Conservation (phyloP, 2,797 vertebrate genomes). For the Pseudomugil tenellus region DNA sequence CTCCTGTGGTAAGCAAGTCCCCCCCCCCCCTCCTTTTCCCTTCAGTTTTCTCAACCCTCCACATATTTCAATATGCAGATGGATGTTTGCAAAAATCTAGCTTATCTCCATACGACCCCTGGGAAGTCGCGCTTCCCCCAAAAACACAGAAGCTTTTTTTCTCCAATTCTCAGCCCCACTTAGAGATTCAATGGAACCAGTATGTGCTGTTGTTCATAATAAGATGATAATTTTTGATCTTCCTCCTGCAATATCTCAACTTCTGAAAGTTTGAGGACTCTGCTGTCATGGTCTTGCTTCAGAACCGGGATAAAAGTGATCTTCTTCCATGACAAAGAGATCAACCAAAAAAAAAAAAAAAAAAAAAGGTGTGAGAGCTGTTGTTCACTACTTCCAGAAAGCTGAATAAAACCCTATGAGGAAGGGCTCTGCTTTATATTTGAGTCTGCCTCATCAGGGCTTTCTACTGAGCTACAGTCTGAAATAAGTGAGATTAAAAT, state of each 20-base stretch:
- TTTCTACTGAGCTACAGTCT: constrained; percentile 58
- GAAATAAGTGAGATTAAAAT: constrained; percentile 78
- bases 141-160: constrained; percentile 61
- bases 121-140: constrained; percentile 49
- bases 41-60: constrained; percentile 34
- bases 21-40: constrained; percentile 22
- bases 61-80: constrained; percentile 74
- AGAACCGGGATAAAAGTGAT: constrained; percentile 44
- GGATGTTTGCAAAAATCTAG: constrained; percentile 71
- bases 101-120: constrained; percentile 71
- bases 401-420: constrained; percentile 55
- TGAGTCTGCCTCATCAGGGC: constrained; percentile 63
- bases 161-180: constrained; percentile 59
- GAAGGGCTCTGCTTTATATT: constrained; percentile 48
- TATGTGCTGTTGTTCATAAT: constrained; percentile 67
- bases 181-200: constrained; percentile 59
- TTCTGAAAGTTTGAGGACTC: constrained; percentile 56
- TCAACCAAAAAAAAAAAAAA: constrained; percentile 39
- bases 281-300: constrained; percentile 45
- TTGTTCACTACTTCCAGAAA: constrained; percentile 55
- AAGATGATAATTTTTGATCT: constrained; percentile 69
- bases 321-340: constrained; percentile 44
- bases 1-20: constrained; percentile 34
- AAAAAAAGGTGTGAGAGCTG: constrained; percentile 43
- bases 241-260: constrained; percentile 43